A percentile compares a stretch with the other conserved stretches of the same genome.
Evolutionary conservation across 2,113 vertebrate species (phyloP).

Genomic region (Bubalus kerabau): DNA sequence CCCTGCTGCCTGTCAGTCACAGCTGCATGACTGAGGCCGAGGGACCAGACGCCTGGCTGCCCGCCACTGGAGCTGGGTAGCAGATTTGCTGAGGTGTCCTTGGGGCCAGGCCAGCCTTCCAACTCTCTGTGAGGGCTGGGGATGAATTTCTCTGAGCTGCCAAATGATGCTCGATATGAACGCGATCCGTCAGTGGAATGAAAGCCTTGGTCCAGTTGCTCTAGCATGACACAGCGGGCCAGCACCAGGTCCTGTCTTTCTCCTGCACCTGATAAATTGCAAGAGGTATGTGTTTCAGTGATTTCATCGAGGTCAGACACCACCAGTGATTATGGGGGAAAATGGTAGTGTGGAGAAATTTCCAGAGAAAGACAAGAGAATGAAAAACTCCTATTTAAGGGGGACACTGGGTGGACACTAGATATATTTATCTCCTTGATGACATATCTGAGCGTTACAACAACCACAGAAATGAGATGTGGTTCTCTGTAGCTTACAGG

Average conservation of each 20-base stretch:
- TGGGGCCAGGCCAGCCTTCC: slow-evolving; percentile 52
- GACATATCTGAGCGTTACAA: background rate
- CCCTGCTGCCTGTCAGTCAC: slow-evolving; percentile 57
- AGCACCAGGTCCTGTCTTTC: background rate
- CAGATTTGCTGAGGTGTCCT: slow-evolving; percentile 67
- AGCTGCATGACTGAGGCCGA: background rate
- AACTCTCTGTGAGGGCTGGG: slow-evolving; percentile 20
- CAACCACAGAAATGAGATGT: background rate
- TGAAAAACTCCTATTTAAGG: background rate
- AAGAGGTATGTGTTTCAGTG: background rate
- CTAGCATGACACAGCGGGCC: background rate
- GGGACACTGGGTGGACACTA: background rate
- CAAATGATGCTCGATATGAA: slow-evolving; percentile 45
- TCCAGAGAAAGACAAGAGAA: slow-evolving; percentile 2
- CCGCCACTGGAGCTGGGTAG: slow-evolving; percentile 47
- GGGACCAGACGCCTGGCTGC: slow-evolving; percentile 58
- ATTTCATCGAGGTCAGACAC: background rate
- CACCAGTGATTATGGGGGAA: background rate
- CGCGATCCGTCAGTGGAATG: background rate
- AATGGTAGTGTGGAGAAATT: background rate
- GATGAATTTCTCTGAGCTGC: slow-evolving; percentile 35
- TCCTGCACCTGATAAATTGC: background rate
- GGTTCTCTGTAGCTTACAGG: background rate
- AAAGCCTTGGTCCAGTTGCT: slow-evolving; percentile 31
- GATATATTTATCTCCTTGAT: background rate